Conservation (phyloP, 2,113 vertebrate genomes). For the Tricholaema leucomelas region DNA sequence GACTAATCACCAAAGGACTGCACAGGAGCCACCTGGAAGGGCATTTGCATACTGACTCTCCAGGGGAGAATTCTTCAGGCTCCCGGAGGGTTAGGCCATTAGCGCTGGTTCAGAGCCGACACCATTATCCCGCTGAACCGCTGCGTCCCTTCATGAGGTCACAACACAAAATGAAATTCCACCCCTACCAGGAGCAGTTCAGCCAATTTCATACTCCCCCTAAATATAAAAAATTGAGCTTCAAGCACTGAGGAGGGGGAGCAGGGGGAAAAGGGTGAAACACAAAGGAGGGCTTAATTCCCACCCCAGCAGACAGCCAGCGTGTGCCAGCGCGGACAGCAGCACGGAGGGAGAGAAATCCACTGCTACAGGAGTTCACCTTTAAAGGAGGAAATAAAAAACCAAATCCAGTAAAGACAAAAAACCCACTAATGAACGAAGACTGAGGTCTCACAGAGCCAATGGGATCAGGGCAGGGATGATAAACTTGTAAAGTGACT, state of each 20-base stretch:
- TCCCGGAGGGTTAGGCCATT: constrained; percentile 66
- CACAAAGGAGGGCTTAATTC: constrained; percentile 28
- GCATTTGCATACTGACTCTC: constrained; percentile 67
- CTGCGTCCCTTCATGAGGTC: constrained; percentile 34
- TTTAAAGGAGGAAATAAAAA: constrained; percentile 15
- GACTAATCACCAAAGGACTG: constrained; percentile 72
- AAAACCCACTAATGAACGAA: not conserved
- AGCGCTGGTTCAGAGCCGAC: constrained; percentile 50
- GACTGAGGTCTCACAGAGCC: not conserved
- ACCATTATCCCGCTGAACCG: constrained; percentile 58
- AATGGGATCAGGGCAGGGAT: not conserved
- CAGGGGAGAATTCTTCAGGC: constrained; percentile 69
- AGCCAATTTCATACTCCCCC: constrained; percentile 51
- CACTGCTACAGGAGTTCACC: not conserved
- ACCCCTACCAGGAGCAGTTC: constrained; percentile 48
- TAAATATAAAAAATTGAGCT: constrained; percentile 59
- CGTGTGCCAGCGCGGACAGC: constrained; percentile 1
- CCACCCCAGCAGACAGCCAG: not conserved
- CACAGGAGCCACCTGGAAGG: constrained; percentile 65
- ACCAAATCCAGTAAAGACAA: not conserved
- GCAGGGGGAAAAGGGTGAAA: not conserved
- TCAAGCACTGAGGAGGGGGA: not conserved
- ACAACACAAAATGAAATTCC: constrained; percentile 52
- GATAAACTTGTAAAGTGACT: not conserved
- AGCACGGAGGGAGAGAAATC: not conserved